phyloP scores from a whole-genome alignment of 92 coral and sea anemone genomes.

The Epizoanthus rinbou region DNA sequence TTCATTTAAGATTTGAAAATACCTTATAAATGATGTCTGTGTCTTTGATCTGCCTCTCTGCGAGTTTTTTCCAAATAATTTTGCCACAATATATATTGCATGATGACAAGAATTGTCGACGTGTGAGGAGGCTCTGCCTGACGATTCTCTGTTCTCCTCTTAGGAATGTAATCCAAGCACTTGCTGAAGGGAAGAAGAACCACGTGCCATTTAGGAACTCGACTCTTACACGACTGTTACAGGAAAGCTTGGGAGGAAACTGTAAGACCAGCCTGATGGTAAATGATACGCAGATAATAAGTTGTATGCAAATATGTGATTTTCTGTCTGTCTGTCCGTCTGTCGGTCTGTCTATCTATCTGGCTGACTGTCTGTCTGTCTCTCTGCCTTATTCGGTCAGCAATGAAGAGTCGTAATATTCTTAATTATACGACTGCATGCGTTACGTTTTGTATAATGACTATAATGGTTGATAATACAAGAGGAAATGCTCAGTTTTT shows the following conservation, averaged over 20 bases:
- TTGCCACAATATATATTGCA: not conserved
- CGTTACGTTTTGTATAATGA: no score
- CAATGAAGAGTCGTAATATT: no score
- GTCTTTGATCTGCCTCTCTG: no score
- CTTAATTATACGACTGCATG: no score
- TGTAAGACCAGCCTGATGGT: constrained; percentile 98
- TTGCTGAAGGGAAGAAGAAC: constrained; percentile 91
- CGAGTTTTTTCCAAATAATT: no score
- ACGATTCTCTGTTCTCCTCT: not conserved
- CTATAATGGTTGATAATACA: no score
- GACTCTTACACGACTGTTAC: constrained; percentile 89
- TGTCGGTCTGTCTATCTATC: not conserved
- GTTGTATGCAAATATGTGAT: not conserved
- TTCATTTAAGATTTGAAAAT: no score
- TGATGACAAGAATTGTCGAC: not conserved
- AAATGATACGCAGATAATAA: constrained; percentile 8
- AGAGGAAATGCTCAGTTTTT: no score
- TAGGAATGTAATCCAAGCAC: constrained; percentile 97
- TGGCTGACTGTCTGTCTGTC: not conserved
- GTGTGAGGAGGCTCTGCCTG: not conserved
- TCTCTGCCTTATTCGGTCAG: not conserved
- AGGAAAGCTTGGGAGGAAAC: constrained; percentile 98
- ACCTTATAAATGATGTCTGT: no score
- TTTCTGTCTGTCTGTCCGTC: not conserved
- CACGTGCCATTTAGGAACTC: constrained; percentile 98